phyloP scores from a whole-genome alignment of 2,113 vertebrate genomes.

The Archilochus colubris region DNA sequence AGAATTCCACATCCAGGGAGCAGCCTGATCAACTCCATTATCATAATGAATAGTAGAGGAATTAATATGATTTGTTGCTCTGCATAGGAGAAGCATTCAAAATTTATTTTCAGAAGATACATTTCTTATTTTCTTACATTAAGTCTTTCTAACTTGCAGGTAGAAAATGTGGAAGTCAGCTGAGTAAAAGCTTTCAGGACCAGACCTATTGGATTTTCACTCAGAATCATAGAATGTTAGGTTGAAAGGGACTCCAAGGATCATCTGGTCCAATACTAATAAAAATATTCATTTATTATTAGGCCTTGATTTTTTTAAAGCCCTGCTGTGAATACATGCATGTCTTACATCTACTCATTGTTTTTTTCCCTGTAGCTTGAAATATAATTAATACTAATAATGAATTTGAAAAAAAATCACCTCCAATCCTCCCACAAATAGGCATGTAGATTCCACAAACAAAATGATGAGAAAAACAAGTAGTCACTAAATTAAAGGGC shows the following conservation, averaged over 20 bases:
- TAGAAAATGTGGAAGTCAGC: neutral
- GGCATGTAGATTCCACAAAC: neutral
- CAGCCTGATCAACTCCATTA: conserved; percentile 58
- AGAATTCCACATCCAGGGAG: conserved; percentile 36
- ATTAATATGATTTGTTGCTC: conserved; percentile 62
- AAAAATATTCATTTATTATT: neutral
- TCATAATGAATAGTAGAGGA: conserved; percentile 42
- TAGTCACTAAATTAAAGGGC: neutral
- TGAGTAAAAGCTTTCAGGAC: neutral
- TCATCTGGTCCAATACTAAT: too few species aligned
- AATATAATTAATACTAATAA: neutral
- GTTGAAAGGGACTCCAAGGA: too few species aligned
- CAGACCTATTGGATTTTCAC: neutral
- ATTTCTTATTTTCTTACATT: neutral
- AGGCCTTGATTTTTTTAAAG: neutral
- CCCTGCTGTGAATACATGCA: neutral
- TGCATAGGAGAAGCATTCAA: conserved; percentile 21
- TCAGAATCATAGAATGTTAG: too few species aligned
- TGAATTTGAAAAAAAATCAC: neutral
- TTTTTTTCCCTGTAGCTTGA: neutral
- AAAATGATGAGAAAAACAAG: neutral
- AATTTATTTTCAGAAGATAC: conserved; percentile 53
- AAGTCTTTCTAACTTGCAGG: neutral
- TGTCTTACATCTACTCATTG: neutral
- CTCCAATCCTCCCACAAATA: neutral